Base-by-base conservation (phyloP, 2,113 vertebrate genomes). In the Canis aureus region DNA sequence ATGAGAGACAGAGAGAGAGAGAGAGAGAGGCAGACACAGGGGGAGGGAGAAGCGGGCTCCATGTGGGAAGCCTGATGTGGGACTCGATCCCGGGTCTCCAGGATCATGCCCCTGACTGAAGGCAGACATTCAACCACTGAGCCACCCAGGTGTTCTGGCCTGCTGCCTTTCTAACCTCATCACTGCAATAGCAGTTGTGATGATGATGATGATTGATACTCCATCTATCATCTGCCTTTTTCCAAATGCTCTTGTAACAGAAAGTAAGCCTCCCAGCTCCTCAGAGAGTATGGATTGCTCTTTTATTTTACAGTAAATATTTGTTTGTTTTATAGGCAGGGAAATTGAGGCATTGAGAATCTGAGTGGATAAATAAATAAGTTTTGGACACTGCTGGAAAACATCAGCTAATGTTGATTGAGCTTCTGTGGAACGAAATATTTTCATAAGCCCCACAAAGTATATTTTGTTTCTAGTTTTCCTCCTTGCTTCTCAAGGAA, bases 281-380 rank as follows among this genome's bases (percentile, higher is more conserved):
- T 96, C 51, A 32, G 71, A 38, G 81, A 89, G 38, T 92, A 49
- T 82, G 79, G 88, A 76, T 84, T 74, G 79, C 94, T 94, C n/a
- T 91, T 98, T 96, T 43, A 51, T 93, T 94, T 97, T 97, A 84
- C 53, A 85, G 94, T 94, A 97, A 96, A 85, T 97, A 94, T 96
- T 96, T 96, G 86, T 93, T 97, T 93, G 93, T 90, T 95, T 98
- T 97, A 67, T 82, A 60, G 94, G 91, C 78, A 89, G 88, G 67
- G 94, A 98, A 98, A 97, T 96, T 91, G 91, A 96, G 94, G 73
- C 88, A 43, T 81, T 89, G 97, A 94, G 84, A 97, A 59, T 4
- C 0, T 78, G 66, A 95, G 67, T 87, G 51, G 38, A 10, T 76
- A 64, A 78, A 97, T 97, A 97, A 88, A 92, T 97, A 88, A 95